Conservation (phyloP, 2,797 vertebrate species). For the Amphiprion clarkii region DNA sequence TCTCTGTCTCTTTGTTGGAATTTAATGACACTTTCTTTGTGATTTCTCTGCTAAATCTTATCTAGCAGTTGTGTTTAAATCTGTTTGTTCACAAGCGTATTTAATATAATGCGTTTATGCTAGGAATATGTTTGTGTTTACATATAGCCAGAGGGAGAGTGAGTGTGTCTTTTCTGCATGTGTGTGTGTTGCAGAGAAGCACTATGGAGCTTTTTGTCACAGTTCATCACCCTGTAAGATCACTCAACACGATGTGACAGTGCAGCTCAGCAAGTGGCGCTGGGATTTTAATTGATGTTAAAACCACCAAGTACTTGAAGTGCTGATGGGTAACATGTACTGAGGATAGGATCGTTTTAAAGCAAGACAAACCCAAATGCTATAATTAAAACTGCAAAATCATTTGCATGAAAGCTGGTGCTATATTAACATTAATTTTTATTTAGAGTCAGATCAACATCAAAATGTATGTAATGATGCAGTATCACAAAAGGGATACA, state of each 20-base stretch:
- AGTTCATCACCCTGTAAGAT: constrained; percentile 68
- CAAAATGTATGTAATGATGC: neutral
- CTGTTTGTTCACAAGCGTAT: constrained; percentile 26
- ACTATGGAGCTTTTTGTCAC: constrained; percentile 68
- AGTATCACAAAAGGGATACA: neutral
- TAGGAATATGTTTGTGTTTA: constrained; percentile 28
- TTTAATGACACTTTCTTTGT: constrained; percentile 49
- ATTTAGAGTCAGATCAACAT: neutral
- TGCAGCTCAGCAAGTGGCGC: constrained; percentile 75
- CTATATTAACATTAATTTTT: neutral
- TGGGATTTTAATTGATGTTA: constrained; percentile 78
- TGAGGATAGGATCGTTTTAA: constrained; percentile 23
- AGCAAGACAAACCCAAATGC: neutral
- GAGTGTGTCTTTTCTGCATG: constrained; percentile 1
- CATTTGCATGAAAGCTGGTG: no score
- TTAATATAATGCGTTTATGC: constrained; percentile 27
- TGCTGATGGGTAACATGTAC: constrained; percentile 28
- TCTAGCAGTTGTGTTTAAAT: constrained; percentile 54
- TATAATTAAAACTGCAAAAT: no score
- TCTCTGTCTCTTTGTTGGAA: constrained; percentile 41
- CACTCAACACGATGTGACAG: constrained; percentile 74
- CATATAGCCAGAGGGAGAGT: constrained; percentile 6
- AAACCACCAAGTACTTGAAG: constrained; percentile 67
- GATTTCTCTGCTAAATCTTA: constrained; percentile 58
- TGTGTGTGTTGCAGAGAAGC: constrained; percentile 42